Evolutionary conservation across 1,140 invertebrate genomes (phyloP), one percentile per base, ranked within the genome.

Genomic region (Drosophila virilis): DNA sequence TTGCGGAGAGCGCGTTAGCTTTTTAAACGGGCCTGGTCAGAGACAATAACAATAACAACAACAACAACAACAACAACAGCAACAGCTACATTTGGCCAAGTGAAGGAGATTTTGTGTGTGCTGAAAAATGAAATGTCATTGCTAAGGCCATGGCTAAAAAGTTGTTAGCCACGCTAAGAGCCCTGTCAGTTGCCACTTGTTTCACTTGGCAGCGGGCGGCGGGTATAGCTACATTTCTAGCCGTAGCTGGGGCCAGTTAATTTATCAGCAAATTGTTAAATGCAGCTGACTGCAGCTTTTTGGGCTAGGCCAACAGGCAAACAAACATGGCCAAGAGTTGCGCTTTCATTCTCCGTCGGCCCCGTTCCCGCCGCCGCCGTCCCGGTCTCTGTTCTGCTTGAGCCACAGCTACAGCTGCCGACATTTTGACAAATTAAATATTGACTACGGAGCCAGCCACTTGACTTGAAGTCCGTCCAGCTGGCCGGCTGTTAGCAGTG

Each of bases 221-320:
- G n/a, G 50, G 33, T 22, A 6, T 15, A 48, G 32, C 45, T 48
- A 10, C 22, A 28, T 28, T 28, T 13, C 51, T 50, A 10, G n/a
- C 40, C 13, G 33, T 15, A 6, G n/a, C 58, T 8, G 13, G 43
- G 43, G 33, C 38, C 55, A 74, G 82, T 76, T 85, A 85, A 85
- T 85, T 86, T 81, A 86, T 86, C 82, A 86, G 57, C 70, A 85
- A 85, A 84, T 84, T 84, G 70, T 70, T 85, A 74, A 84, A 64
- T 61, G 79, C 79, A 54, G 66, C 50, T 55, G 48, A 42, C 50
- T 64, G 33, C 59, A 61, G 52, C 38, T 46, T 38, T 66, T 55
- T 15, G 7, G n/a, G 35, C n/a, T 37, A 42, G 35, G 10, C 8
- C 33, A 55, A 42, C 38, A 45, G 52, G 35, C 28, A 8, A 17